These are phyloP conservation scores for Dendropsophus ebraccatus DNA, from an alignment of 2,113 vertebrate species.

Conservation along the genomic window DNA sequence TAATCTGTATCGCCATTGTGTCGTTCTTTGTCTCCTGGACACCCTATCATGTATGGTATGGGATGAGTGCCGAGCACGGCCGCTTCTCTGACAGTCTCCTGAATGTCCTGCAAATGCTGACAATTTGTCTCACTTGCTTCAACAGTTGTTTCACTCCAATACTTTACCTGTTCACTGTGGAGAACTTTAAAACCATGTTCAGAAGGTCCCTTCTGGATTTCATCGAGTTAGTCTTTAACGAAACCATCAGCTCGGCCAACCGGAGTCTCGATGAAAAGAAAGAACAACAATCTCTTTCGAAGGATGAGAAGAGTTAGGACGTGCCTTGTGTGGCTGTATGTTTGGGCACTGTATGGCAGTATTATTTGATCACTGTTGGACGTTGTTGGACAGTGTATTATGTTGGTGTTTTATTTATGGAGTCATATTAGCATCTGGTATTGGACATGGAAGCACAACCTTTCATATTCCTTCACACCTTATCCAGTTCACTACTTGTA, in stretches of 20 bases:
- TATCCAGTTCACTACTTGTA: no score
- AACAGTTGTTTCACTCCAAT: slow-evolving; percentile 66
- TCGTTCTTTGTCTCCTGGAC: slow-evolving; percentile 85
- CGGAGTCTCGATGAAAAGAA: background rate
- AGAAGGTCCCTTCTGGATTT: slow-evolving; percentile 63
- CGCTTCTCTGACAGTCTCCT: background rate
- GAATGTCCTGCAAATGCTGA: slow-evolving; percentile 7
- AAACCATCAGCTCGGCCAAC: slow-evolving; percentile 35
- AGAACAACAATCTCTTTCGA: background rate
- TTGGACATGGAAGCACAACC: no score
- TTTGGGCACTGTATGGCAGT: background rate
- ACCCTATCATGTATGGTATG: slow-evolving; percentile 76
- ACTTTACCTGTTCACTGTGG: slow-evolving; percentile 64
- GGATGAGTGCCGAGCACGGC: slow-evolving; percentile 48
- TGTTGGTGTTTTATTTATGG: background rate
- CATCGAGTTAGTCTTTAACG: slow-evolving; percentile 62
- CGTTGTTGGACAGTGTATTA: background rate
- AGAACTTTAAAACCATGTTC: slow-evolving; percentile 65
- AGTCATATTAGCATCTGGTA: background rate
- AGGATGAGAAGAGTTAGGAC: background rate
- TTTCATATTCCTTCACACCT: no score
- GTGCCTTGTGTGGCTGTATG: no score
- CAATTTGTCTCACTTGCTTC: slow-evolving; percentile 53
- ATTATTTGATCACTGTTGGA: background rate
- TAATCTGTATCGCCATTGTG: slow-evolving; percentile 75